A percentile compares a stretch with the other conserved stretches of the same genome.
These are phyloP conservation scores for Anguilla megastoma DNA, from an alignment of 2,797 vertebrate genomes.

Conservation along the genomic window DNA sequence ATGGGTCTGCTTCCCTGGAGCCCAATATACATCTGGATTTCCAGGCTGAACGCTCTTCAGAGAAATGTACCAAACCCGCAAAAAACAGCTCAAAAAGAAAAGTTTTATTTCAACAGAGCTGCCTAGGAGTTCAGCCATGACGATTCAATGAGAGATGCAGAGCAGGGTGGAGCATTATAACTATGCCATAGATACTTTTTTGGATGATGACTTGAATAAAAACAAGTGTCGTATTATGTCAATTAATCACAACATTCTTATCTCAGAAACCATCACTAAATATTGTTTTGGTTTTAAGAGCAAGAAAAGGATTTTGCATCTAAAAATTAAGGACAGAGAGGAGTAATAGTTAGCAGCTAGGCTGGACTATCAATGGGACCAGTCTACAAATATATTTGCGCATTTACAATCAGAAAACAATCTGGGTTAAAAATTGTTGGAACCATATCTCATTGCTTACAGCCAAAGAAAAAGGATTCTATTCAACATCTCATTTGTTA, in stretches of 20 bases:
- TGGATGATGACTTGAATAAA: background rate
- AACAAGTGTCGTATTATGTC: background rate
- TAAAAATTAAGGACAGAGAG: too few species aligned
- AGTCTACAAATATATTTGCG: background rate
- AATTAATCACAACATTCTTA: background rate
- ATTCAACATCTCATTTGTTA: background rate
- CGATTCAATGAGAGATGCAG: background rate
- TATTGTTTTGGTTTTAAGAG: too few species aligned
- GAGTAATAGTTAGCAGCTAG: background rate
- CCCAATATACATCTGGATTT: background rate
- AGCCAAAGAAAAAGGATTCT: background rate
- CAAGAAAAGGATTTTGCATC: too few species aligned
- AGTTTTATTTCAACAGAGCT: background rate
- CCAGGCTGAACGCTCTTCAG: background rate
- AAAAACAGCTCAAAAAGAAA: background rate
- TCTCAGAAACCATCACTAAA: background rate
- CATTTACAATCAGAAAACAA: background rate
- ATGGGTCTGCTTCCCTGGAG: background rate
- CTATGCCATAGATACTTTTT: background rate
- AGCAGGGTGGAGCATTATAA: background rate
- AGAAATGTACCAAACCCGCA: background rate
- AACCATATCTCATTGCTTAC: background rate
- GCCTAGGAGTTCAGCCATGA: background rate
- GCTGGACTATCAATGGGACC: background rate
- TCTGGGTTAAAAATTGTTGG: background rate